Evolutionary conservation across 2,113 vertebrate genomes (phyloP).

Genomic region (Cololabis saira): DNA sequence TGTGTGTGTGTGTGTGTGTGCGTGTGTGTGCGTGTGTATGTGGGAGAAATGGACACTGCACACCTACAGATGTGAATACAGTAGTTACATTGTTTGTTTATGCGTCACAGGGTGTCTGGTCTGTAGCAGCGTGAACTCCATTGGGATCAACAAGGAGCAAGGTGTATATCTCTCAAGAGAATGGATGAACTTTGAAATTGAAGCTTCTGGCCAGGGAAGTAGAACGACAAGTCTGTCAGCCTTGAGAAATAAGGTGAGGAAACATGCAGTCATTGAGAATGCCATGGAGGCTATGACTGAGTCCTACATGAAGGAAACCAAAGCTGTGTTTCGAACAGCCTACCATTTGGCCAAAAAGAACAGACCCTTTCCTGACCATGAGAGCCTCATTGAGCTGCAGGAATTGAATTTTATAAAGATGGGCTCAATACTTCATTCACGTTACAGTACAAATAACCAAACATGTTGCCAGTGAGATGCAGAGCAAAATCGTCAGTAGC

Average conservation of each 20-base stretch:
- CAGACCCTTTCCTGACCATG: constrained; percentile 1
- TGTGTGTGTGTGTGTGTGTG: too few relatives aligned
- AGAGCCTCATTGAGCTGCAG: constrained; percentile 2
- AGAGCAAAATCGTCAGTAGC: background rate
- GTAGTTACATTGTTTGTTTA: background rate
- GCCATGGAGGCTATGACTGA: background rate
- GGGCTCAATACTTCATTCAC: constrained; percentile 5
- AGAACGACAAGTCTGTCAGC: constrained; percentile 1
- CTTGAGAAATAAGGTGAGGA: constrained; percentile 7
- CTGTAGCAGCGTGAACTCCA: background rate
- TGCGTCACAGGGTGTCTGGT: constrained; percentile 5
- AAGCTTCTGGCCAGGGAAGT: background rate
- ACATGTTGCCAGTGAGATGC: background rate
- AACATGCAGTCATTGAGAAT: constrained; percentile 1
- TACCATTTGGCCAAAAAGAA: constrained; percentile 3
- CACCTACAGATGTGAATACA: background rate
- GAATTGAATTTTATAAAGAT: background rate
- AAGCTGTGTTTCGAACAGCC: constrained; percentile 7
- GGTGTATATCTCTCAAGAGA: background rate
- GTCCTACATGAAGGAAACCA: background rate
- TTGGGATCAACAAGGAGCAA: background rate
- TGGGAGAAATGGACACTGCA: too few relatives aligned
- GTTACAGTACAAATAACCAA: background rate
- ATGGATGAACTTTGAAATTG: constrained; percentile 2
- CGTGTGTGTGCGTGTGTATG: too few relatives aligned